Percentiles rank a stretch among this genome's conserved stretches.
These are phyloP conservation scores for Syngnathoides biaculeatus DNA, from an alignment of 2,113 vertebrate species.

Conservation along the genomic window DNA sequence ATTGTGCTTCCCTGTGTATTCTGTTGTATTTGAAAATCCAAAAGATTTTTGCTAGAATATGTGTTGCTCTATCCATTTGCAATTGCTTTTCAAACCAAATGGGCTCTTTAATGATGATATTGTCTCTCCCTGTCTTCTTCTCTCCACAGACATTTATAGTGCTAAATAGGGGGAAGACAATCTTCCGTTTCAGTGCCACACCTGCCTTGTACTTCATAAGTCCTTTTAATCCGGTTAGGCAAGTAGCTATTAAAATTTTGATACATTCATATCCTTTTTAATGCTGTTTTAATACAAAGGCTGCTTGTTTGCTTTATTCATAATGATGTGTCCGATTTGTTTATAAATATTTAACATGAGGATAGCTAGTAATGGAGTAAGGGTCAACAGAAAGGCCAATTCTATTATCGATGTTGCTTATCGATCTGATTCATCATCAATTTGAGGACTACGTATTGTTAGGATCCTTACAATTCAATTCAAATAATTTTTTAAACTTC, in stretches of 20 bases:
- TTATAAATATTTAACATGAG: background rate
- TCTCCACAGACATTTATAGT: slow-evolving; percentile 99
- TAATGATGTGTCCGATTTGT: slow-evolving; percentile 40
- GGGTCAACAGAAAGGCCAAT: background rate
- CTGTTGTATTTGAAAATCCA: background rate
- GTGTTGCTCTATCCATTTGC: background rate
- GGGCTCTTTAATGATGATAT: slow-evolving; percentile 1
- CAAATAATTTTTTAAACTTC: too few species aligned
- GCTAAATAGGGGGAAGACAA: slow-evolving; percentile 98
- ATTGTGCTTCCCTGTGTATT: background rate
- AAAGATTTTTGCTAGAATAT: background rate
- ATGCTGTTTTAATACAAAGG: too few species aligned
- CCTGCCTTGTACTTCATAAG: slow-evolving; percentile 99
- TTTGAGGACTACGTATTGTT: too few species aligned
- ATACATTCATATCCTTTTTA: slow-evolving; percentile 99
- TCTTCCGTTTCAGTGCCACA: slow-evolving; percentile 99
- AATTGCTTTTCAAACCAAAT: background rate
- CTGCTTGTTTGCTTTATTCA: slow-evolving; percentile 53
- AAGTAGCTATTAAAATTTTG: slow-evolving; percentile 99
- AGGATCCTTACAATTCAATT: too few species aligned
- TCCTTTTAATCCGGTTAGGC: slow-evolving; percentile 95
- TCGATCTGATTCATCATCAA: background rate
- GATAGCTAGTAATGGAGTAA: background rate
- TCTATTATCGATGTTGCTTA: background rate
- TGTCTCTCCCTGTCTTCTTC: slow-evolving; percentile 50